Conservation (phyloP, 2,888 invertebrate species). For the Tanytarsus gracilentus region DNA sequence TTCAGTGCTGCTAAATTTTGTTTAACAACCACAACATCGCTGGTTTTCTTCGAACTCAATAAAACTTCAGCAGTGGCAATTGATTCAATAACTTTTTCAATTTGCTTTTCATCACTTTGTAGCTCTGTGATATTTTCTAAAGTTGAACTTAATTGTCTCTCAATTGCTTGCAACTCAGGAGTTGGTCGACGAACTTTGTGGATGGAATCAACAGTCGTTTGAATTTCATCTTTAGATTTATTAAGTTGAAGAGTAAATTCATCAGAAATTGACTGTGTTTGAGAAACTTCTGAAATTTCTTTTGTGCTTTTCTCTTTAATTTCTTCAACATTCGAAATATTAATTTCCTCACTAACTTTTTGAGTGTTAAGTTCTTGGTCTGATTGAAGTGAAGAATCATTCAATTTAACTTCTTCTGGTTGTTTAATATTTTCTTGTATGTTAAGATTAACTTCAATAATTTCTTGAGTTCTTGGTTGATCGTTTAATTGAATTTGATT, state of each 20-base stretch:
- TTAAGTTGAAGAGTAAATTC: too few relatives aligned
- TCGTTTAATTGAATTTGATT: too few relatives aligned
- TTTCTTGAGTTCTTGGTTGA: too few relatives aligned
- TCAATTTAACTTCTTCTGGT: too few relatives aligned
- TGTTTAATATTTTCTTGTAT: too few relatives aligned
- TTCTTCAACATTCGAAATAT: background rate
- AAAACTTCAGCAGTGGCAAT: background rate
- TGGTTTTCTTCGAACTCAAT: background rate
- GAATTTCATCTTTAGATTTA: slow-evolving; percentile 6
- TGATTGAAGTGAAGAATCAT: too few relatives aligned
- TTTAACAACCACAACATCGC: background rate
- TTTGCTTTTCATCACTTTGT: slow-evolving; percentile 36
- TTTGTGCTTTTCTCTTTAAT: background rate
- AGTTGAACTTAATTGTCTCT: slow-evolving; percentile 30
- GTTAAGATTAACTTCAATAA: too few relatives aligned
- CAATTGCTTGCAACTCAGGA: slow-evolving; percentile 1
- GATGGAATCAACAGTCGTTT: background rate
- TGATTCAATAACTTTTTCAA: background rate
- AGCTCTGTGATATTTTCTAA: slow-evolving; percentile 42
- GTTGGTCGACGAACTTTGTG: slow-evolving; percentile 3
- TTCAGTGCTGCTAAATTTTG: background rate
- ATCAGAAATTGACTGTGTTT: too few relatives aligned
- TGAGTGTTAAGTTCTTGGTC: background rate
- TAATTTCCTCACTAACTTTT: background rate
- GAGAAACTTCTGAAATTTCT: too few relatives aligned